Base-by-base conservation (phyloP, 2,888 invertebrate species). In the Drosophila fulvimacula region DNA sequence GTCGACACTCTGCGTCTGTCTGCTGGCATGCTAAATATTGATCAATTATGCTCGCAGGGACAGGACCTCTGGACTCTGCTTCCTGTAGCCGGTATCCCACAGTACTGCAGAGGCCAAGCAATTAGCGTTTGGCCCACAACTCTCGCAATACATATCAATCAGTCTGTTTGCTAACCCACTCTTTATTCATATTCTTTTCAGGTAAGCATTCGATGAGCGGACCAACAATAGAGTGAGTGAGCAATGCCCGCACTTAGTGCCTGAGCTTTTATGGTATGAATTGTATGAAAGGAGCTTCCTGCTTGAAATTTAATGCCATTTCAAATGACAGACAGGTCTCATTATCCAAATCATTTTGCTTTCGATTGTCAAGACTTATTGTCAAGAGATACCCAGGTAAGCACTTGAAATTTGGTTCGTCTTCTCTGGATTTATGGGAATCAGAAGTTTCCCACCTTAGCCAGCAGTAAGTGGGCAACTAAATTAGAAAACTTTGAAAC, bases 241-340 rank as follows among this genome's bases (percentile, higher is more conserved):
- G 76, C 73, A 72, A 65, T 52, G 58, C 44, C 44, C 15, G 21
- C 39, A 46, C 44, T 64, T 32, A 30, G 62, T 58, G 55, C 53
- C 62, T 55, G 56, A 66, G 76, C 73, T 78, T 82, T 80, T 75
- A 59, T 67, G 56, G 56, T 49, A 36, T 57, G n/a, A n/a, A 39
- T 27, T 55, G n/a, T n/a, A n/a, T 55, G 36, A 57, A 46, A 24
- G 42, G 34, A 63, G 68, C 60, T 69, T 85, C 84, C 84, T 74
- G 87, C 78, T 78, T 82, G 82, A 82, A 84, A 82, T 60, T 82
- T 73, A 73, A 83, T 80, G 74, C 84, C 69, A 52, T 63, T 79
- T 73, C 75, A 71, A 73, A 73, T 66, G 68, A 38, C 52, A 60
- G 67, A 59, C 59, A 66, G 66, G 32, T 67, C 59, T 64, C 66